Evolutionary conservation across 2,113 vertebrate species (phyloP), one percentile per base, ranked within the genome.

Genomic region (Passer domesticus): DNA sequence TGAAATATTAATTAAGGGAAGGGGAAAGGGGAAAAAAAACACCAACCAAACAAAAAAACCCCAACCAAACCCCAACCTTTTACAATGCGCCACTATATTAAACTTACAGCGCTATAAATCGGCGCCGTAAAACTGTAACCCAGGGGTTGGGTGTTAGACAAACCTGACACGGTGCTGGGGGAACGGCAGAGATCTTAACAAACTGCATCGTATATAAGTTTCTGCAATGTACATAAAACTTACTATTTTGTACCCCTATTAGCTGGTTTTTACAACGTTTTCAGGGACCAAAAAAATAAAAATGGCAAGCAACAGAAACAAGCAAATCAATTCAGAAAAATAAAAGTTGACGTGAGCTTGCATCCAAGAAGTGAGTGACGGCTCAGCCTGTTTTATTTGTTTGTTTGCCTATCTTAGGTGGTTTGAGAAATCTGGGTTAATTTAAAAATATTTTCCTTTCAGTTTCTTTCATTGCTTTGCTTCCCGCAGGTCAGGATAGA

Each of bases 81-180:
- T 92, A 93, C 75, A 96, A 67, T 39, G 87, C 21, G 7, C 11
- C 79, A 49, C 86, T 96, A 64, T 94, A 90, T 97, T 95, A 96
- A 95, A 95, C 72, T 83, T 95, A 91, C 5, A 88, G 46, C 15
- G 17, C 83, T 79, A 59, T 97, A 96, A 97, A 97, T 97, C 58
- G 47, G 72, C 72, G 0, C 89, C 10, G 7, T 97, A 96, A 97
- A 97, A 86, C 67, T 83, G 94, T 93, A 95, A 92, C 77, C 92
- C 75, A 63, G n/a, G 78, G 83, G 75, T 83, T 11, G 69, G 86
- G 74, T 79, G 88, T 90, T 90, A 88, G 95, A 53, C 79, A 87
- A 84, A 88, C 50, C 75, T 47, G 91, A 74, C 59, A 2, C 1
- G 0, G 66, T 41, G 86, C 86, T 28, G 79, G 11, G 21, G 64